Base-by-base conservation (phyloP, 2,113 vertebrate genomes). In the Anarrhichthys ocellatus region DNA sequence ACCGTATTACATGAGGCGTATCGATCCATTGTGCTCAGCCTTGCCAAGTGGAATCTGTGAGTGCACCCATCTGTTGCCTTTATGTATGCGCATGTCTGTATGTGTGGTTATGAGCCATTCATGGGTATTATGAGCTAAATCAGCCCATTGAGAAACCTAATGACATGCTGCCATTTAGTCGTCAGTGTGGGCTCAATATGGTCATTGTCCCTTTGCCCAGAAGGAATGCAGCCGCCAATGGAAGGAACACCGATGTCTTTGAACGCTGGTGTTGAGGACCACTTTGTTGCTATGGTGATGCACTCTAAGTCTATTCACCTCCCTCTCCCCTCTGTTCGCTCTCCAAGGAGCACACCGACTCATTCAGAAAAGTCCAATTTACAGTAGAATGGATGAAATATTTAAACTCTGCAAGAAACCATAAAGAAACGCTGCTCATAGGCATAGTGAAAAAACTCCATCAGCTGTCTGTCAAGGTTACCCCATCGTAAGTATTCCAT, bases 171-270 rank as follows among this genome's bases (percentile, higher is more conserved):
- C 85, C 85, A 81, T 90, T 89, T 85, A 84, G 90, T 88, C 74
- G 85, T 91, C 88, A 80, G 86, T 73, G 92, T 91, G 90, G 91
- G 92, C 89, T 95, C 89, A 94, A 92, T 94, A 88, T 87, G 90
- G 63, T 66, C 91, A 90, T 94, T 95, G 94, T 95, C 76, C 66
- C 72, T 75, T 18, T 54, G 87, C 71, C 54, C 77, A 78, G 84
- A 63, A 88, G 88, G 92, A 93, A 94, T 94, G 92, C 80, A 69
- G 87, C 63, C 52, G 40, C 84, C 79, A 54, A 58, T 82, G 84
- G 88, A 88, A 73, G 87, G 79, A 77, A 89, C 88, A 89, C 81
- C 86, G 78, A 71, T 89, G 87, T 87, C 84, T 84, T 86, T 91
- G 87, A 93, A 84, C 83, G 66, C 79, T 56, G 85, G 79, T 84